Conservation (phyloP, 2,797 vertebrate species). For the Epinephelus malabaricus region DNA sequence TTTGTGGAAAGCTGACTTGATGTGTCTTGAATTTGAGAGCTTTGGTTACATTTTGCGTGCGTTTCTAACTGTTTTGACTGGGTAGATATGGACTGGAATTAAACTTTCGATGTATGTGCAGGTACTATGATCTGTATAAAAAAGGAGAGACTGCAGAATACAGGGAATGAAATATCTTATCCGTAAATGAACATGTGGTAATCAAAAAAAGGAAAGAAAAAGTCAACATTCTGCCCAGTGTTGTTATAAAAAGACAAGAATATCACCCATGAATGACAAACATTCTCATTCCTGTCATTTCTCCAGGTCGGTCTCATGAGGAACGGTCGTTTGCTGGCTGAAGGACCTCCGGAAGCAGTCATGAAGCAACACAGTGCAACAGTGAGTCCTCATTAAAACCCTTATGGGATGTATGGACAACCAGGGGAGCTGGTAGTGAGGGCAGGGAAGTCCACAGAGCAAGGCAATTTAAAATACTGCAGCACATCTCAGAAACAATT, state of each 20-base stretch:
- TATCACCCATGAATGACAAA: no score
- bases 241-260: background rate
- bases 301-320: conserved; percentile 88
- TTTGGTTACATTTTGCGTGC: background rate
- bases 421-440: background rate
- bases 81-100: background rate
- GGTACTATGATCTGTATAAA: background rate
- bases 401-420: background rate
- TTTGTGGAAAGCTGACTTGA: no score
- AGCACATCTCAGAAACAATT: background rate
- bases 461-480: background rate
- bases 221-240: background rate
- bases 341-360: conserved; percentile 83
- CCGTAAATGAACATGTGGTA: background rate
- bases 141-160: background rate
- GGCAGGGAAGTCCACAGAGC: background rate
- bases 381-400: conserved; percentile 70
- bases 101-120: background rate
- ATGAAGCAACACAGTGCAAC: conserved; percentile 85
- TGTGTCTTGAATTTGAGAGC: no score
- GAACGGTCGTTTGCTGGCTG: conserved; percentile 84
- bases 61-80: background rate
- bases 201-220: background rate
- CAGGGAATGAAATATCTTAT: background rate
- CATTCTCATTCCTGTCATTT: background rate